Percentiles rank a stretch among this genome's conserved stretches.
Conservation (phyloP, 2,113 vertebrate species). For the Cololabis saira region DNA sequence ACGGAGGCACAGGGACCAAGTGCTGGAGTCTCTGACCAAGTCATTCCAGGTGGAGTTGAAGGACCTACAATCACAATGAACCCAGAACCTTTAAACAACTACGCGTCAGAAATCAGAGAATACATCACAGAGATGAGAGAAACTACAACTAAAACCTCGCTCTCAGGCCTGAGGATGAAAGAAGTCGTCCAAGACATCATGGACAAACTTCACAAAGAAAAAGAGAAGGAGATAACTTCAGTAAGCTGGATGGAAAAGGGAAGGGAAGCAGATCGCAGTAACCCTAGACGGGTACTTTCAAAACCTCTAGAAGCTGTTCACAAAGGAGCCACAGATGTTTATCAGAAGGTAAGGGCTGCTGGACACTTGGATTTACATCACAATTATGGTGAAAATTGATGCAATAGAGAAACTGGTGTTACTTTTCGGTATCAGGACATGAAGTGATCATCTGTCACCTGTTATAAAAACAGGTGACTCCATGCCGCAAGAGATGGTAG, state of each 20-base stretch:
- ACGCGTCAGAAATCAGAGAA: background rate
- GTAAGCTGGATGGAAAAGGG: background rate
- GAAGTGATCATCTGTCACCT: no score
- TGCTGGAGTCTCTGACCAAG: background rate
- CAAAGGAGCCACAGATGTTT: background rate
- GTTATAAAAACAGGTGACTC: no score
- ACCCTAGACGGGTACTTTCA: background rate
- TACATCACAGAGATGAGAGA: background rate
- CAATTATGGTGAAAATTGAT: background rate
- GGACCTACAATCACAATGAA: background rate
- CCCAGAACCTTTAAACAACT: background rate
- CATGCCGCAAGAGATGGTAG: no score
- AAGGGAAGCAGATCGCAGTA: background rate
- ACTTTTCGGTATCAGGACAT: no score
- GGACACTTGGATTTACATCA: background rate
- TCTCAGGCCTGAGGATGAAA: slow-evolving; percentile 48
- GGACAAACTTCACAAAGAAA: background rate
- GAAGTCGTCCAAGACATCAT: slow-evolving; percentile 1
- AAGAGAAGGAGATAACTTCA: background rate
- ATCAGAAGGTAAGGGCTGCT: slow-evolving; percentile 16
- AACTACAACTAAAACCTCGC: background rate
- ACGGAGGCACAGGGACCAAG: slow-evolving; percentile 7
- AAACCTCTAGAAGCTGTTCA: background rate
- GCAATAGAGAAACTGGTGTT: no score
- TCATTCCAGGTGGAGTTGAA: background rate